Evolutionary conservation across 2,113 vertebrate genomes (phyloP).

Genomic region (Promerops cafer): DNA sequence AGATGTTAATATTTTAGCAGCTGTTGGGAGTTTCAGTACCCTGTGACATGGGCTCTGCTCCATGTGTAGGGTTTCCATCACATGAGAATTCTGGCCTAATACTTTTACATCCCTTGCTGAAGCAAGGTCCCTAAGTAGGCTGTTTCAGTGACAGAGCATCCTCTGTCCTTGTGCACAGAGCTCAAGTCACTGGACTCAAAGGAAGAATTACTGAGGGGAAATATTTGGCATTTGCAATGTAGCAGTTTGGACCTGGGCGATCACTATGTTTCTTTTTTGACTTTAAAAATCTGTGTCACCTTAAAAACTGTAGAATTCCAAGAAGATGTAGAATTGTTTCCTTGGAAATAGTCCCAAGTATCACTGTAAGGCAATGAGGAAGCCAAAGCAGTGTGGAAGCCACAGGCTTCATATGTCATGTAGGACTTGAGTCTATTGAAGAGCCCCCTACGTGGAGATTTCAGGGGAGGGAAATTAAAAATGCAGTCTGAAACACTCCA

Average conservation of each 20-base stretch:
- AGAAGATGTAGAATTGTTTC: background rate
- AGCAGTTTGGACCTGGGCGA: background rate
- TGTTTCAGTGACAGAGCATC: background rate
- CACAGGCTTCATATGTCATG: background rate
- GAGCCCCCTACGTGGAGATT: rapidly evolving
- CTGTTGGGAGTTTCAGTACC: background rate
- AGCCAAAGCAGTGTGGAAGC: background rate
- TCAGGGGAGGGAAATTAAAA: background rate
- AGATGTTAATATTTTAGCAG: background rate
- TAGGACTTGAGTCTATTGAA: background rate
- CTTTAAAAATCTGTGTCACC: background rate
- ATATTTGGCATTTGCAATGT: background rate
- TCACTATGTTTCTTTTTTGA: background rate
- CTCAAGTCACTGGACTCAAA: background rate
- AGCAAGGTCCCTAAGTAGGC: background rate
- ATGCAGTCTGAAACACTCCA: background rate
- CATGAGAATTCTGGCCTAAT: background rate
- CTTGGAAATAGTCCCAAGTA: background rate
- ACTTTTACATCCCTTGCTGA: background rate
- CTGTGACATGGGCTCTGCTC: background rate
- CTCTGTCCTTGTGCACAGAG: background rate
- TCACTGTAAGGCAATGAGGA: background rate
- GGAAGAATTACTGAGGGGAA: background rate
- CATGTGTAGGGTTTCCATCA: background rate
- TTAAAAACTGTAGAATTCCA: background rate